Base-by-base conservation (phyloP, 2,888 invertebrate species). In the Drosophila ochracea region DNA sequence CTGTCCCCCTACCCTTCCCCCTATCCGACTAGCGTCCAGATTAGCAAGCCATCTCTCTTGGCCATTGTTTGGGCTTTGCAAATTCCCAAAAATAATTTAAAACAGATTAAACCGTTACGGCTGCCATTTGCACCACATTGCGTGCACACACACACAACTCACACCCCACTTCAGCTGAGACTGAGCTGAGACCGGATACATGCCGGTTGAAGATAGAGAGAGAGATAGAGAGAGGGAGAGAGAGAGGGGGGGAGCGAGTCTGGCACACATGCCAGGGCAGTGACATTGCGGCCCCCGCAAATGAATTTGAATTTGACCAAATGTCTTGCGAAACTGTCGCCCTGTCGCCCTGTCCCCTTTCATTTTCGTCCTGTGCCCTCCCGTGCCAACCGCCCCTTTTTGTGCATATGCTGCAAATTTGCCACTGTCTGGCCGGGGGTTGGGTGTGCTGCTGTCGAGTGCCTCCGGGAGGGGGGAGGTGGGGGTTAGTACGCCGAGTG, bases 71-170 rank as follows among this genome's bases (percentile, higher is more conserved):
- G 83, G 67, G 57, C 69, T 68, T 68, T 53, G 72, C 62, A 68
- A 76, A 84, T 84, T 76, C 77, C 77, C 82, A 76, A 83, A 88
- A 89, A 91, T 92, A 91, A 91, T 91, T 92, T 92, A 92, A 92
- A 91, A 92, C 84, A 92, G 92, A 92, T 92, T 92, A 92, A 92
- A 91, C 83, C 92, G 92, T 91, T 91, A 87, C 84, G 91, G 84
- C 91, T 83, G 91, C 89, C 92, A 89, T 92, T 91, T 80, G 82
- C 91, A 86, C 89, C 84, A 85, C 89, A 84, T 87, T 80, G 86
- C 84, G 82, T 77, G 63, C 65, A 47, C 71, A 75, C 73, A 71
- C 63, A 57, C 30, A 6, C 28, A 28, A 59, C 64, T n/a, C 68
- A 61, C 73, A 52, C 76, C 73, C 66, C 37, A 10, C 43, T 62